Evolutionary conservation across 2,797 vertebrate species (phyloP), one percentile per base, ranked within the genome.

Genomic region (Carcharodon carcharias): DNA sequence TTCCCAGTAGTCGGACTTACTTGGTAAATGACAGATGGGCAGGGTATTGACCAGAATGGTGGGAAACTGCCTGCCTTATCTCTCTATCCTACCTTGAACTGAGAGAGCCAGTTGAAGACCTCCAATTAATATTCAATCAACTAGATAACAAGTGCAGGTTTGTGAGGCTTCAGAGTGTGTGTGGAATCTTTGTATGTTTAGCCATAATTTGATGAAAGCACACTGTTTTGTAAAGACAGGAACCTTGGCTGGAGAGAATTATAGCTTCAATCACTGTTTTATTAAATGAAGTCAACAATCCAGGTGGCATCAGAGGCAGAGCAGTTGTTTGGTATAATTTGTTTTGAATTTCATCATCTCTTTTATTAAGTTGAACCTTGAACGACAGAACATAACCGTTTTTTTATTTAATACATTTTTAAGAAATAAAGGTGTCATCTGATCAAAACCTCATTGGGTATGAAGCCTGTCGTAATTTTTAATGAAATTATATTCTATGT

Each of bases 1-100:
- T 73, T 95, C 69, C 50, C 94, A 95, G 65, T 31, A 56, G 65
- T 71, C 4, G 31, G 50, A 95, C 69, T 28, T 56, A 9, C 31
- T 95, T 95, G 94, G 50, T 95, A 18, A 0, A 95, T 95, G 94
- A 77, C 69, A 35, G 94, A 95, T 95, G 69, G 54, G 28, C 50
- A 95, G 28, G 45, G 69, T 35, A 95, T 95, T 95, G 50, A 31
- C 69, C 31, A 35, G 94, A 77, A 58, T 95, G 94, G 94, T 95
- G 94, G 94, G 94, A 95, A 95, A 73, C 94, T 95, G 94, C 18
- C 45, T 56, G 73, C n/a, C 94, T 95, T 95, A 95, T 95, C 94
- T 95, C 69, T 21, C 12, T 56, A 73, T 95, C 50, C 94, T 77
- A 95, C 94, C 94, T 95, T 95, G 94, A 95, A 95, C 69, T 56